Evolutionary conservation across 2,113 vertebrate genomes (phyloP).

Genomic region (Colistium nudipinnis): DNA sequence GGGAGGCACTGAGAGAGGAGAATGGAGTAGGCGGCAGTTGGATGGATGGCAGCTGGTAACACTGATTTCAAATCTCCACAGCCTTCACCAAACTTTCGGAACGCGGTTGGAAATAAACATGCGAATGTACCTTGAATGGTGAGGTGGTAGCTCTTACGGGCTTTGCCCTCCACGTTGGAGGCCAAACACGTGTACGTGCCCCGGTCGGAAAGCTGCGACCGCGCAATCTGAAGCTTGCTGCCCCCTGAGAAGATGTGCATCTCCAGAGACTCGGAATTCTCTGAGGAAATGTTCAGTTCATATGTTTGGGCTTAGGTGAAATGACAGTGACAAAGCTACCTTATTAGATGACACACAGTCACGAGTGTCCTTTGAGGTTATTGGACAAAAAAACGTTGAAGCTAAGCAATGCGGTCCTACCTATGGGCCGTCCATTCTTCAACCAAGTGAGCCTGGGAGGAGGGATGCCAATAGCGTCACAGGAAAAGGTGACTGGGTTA

Average conservation of each 20-base stretch:
- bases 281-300: slow-evolving; percentile 68
- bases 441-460: slow-evolving; percentile 89
- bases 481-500: slow-evolving; percentile 89
- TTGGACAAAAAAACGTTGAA: neutral
- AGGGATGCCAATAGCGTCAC: slow-evolving; percentile 93
- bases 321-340: neutral
- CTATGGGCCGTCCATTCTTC: slow-evolving; percentile 89
- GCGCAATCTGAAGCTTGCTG: slow-evolving; percentile 91
- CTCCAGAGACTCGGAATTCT: slow-evolving; percentile 88
- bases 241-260: slow-evolving; percentile 93
- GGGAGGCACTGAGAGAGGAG: slow-evolving; percentile 86
- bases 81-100: neutral
- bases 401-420: slow-evolving; percentile 69
- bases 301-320: neutral
- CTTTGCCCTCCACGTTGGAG: slow-evolving; percentile 90
- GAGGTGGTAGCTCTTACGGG: slow-evolving; percentile 89
- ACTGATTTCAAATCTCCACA: neutral
- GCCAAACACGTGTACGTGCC: slow-evolving; percentile 91
- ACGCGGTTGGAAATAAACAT: neutral
- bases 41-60: neutral
- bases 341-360: neutral
- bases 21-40: slow-evolving; percentile 10
- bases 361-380: neutral
- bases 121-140: slow-evolving; percentile 86
- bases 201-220: slow-evolving; percentile 86